Evolutionary conservation across 2,888 invertebrate genomes (phyloP).

Genomic region (Polia nebulosa): DNA sequence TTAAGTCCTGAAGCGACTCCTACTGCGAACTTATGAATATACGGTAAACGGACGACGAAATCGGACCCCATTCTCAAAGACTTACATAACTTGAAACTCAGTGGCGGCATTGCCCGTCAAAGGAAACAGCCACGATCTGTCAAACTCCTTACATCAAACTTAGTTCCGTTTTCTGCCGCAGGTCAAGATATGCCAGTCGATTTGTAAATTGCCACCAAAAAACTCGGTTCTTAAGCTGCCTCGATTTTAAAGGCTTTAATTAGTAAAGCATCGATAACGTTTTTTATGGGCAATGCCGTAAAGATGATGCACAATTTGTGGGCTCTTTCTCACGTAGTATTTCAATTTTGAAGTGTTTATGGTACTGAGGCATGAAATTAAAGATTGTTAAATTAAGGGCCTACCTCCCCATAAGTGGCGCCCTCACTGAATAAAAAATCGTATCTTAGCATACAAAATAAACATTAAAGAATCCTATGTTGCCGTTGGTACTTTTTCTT

Average conservation of each 20-base stretch:
- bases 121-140: background rate
- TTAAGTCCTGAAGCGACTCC: slow-evolving; percentile 65
- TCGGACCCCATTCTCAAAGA: slow-evolving; percentile 13
- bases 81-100: slow-evolving; percentile 9
- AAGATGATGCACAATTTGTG: slow-evolving; percentile 50
- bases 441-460: too few relatives aligned
- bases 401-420: too few relatives aligned
- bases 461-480: too few relatives aligned
- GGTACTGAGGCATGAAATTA: slow-evolving; percentile 26
- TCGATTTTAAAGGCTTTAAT: slow-evolving; percentile 54
- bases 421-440: too few relatives aligned
- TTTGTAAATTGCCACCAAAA: slow-evolving; percentile 35
- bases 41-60: slow-evolving; percentile 62
- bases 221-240: slow-evolving; percentile 25
- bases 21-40: slow-evolving; percentile 73
- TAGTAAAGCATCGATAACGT: slow-evolving; percentile 55
- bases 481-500: too few relatives aligned
- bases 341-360: slow-evolving; percentile 40
- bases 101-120: slow-evolving; percentile 13
- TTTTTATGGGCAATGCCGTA: slow-evolving; percentile 47
- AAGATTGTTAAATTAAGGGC: too few relatives aligned
- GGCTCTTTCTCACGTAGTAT: slow-evolving; percentile 49
- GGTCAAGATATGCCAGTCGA: background rate
- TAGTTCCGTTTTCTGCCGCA: slow-evolving; percentile 1
- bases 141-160: background rate